Conservation (phyloP, 2,888 invertebrate genomes). For the Odiellus spinosus region DNA sequence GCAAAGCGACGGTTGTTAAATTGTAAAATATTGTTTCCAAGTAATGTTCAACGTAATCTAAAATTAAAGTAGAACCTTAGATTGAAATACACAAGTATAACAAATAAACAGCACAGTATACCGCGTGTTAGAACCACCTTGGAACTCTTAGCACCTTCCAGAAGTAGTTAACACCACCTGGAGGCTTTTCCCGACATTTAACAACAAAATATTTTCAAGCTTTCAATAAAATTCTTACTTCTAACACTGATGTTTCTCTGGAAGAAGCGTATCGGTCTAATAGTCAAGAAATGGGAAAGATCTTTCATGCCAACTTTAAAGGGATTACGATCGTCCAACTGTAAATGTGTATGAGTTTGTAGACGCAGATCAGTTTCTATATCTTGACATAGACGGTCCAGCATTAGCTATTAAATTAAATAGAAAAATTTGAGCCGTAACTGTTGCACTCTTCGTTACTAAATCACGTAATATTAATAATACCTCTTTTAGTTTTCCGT, state of each 20-base stretch:
- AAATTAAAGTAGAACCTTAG: conserved; percentile 5
- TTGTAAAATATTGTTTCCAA: conserved; percentile 91
- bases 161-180: too few species aligned
- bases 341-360: conserved; percentile 79
- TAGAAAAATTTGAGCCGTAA: neutral
- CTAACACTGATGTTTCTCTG: conserved; percentile 45
- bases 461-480: neutral
- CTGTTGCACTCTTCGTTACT: neutral
- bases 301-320: conserved; percentile 49
- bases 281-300: conserved; percentile 43
- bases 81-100: too few species aligned
- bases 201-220: too few species aligned
- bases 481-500: conserved; percentile 27
- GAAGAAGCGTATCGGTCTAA: conserved; percentile 38
- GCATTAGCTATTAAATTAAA: conserved; percentile 17
- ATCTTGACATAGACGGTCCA: conserved; percentile 59
- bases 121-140: too few species aligned
- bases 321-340: conserved; percentile 46
- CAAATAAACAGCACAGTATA: too few species aligned
- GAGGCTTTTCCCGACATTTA: too few species aligned
- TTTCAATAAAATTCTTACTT: conserved; percentile 30
- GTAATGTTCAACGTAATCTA: conserved; percentile 62
- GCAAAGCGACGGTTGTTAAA: conserved; percentile 85
- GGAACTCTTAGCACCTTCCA: too few species aligned
- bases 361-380: conserved; percentile 84